Evolutionary conservation across 2,888 invertebrate species (phyloP), one percentile per base, ranked within the genome.

Genomic region (Cetonia aurata): DNA sequence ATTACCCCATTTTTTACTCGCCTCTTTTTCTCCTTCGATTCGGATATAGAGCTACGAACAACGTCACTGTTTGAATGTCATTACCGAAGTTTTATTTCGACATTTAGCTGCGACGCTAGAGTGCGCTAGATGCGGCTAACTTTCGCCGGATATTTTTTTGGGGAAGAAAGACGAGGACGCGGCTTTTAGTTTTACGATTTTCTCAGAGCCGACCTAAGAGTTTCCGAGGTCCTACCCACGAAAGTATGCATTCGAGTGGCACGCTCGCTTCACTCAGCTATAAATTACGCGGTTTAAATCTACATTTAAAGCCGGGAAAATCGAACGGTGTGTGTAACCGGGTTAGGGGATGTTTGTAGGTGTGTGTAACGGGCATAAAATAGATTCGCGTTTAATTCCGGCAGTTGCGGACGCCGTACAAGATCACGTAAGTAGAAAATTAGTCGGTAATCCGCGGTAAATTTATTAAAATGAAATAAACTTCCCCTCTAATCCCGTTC

Each of bases 101-200:
- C 62, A 65, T 65, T 65, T 52, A 65, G 62, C 48, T 50, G 62
- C 50, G 62, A 46, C 46, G 50, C 48, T 17, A 41, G 52, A 50
- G 62, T 65, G 62, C 52, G 62, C 33, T 65, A 65, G 62, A 50
- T 65, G 62, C 48, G 48, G 44, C 37, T 37, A 33, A 50, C 31
- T 65, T 37, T 62, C 9, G 17, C 3, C 17, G 19, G 42, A 44
- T 37, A 12, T 52, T 17, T 13, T 60, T 13, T 25, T 4, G 25
- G 6, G 12, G 57, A 15, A 50, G 37, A 17, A 65, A 59, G 33
- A 48, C 9, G 37, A 17, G 41, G 44, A 37, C 37, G 37, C 56
- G 68, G 68, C 68, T 68, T 68, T 68, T 68, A 68, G 68, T 68
- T 68, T 68, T 68, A 68, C 55, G 68, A 48, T 68, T 48, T 57